Conservation (phyloP, 2,888 invertebrate genomes). For the Platypus cylindrus region DNA sequence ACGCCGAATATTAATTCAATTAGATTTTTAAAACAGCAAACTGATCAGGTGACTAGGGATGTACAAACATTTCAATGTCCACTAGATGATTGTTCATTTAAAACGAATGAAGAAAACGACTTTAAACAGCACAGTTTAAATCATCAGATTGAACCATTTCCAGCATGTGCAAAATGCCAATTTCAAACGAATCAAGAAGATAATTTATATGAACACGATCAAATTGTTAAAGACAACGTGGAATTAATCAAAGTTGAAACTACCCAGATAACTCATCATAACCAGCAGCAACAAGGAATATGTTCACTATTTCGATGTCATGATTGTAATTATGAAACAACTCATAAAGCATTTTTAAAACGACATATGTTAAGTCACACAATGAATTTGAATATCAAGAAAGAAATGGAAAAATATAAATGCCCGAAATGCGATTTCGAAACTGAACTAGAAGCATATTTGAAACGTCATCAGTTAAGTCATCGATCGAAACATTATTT, state of each 20-base stretch:
- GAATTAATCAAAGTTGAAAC: conserved; percentile 3
- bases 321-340: conserved; percentile 14
- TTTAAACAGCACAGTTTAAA: conserved; percentile 9
- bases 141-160: conserved; percentile 10
- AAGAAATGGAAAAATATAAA: conserved; percentile 8
- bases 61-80: conserved; percentile 6
- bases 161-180: conserved; percentile 10
- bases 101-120: conserved; percentile 6
- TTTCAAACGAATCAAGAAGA: conserved; percentile 9
- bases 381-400: conserved; percentile 10
- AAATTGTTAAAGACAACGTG: conserved; percentile 9
- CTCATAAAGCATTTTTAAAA: conserved; percentile 14
- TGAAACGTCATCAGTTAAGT: conserved; percentile 12
- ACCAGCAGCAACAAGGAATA: background rate
- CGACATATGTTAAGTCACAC: conserved; percentile 12
- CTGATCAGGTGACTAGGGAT: background rate
- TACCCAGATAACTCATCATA: no score
- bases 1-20: conserved; percentile 6
- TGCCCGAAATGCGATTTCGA: conserved; percentile 11
- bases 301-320: conserved; percentile 8
- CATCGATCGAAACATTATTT: conserved; percentile 7
- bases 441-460: conserved; percentile 10
- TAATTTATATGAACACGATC: conserved; percentile 8
- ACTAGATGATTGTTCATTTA: conserved; percentile 7
- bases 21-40: conserved; percentile 6